These are phyloP conservation scores for Hycleus phaleratus DNA, from an alignment of 1,140 invertebrate species.

Conservation along the genomic window DNA sequence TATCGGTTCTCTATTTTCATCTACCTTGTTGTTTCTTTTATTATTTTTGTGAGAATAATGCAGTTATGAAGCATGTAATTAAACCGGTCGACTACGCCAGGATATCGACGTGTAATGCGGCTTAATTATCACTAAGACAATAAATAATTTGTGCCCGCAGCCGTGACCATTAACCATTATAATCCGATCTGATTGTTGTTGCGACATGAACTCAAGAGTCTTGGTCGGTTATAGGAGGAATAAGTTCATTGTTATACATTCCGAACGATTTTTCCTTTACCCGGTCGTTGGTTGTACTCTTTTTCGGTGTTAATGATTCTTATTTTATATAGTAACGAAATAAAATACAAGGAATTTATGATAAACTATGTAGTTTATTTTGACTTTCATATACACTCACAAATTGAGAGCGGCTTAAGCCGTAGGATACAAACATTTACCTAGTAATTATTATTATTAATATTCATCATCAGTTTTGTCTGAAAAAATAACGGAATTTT, in stretches of 20 bases:
- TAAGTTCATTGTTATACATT: too few species aligned
- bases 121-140: slow-evolving; percentile 5
- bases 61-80: neutral
- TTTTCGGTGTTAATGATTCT: too few species aligned
- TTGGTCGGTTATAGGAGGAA: too few species aligned
- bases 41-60: neutral
- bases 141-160: slow-evolving; percentile 4
- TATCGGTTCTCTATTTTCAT: too few species aligned
- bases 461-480: slow-evolving; percentile 37
- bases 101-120: neutral
- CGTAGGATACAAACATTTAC: slow-evolving; percentile 46
- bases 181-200: neutral
- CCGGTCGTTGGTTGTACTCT: too few species aligned
- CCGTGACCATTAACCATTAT: neutral
- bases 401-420: slow-evolving; percentile 43
- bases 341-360: slow-evolving; percentile 33
- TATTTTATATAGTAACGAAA: slow-evolving; percentile 1
- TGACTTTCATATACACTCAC: slow-evolving; percentile 46
- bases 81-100: neutral
- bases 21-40: too few species aligned
- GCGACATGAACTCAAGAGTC: too few species aligned
- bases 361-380: slow-evolving; percentile 46
- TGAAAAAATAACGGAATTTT: slow-evolving; percentile 30
- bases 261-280: too few species aligned
- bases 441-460: slow-evolving; percentile 45